Conservation (phyloP, 2,888 invertebrate species). For the Ecliptopera silaceata region DNA sequence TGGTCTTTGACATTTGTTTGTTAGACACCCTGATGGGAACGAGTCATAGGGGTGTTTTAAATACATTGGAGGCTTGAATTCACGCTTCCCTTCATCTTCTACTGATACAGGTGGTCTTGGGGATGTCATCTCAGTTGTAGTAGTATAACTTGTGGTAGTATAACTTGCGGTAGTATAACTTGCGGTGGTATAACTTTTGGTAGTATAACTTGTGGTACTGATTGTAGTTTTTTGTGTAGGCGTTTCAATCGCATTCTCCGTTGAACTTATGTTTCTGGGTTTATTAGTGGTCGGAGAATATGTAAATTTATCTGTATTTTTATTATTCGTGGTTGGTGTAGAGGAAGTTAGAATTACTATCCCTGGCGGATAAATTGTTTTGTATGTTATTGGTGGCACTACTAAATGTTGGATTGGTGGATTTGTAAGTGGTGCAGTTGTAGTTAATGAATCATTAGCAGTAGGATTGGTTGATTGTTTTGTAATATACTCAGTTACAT, state of each 20-base stretch:
- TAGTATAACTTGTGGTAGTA: no score
- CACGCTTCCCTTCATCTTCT: neutral
- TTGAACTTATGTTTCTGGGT: neutral
- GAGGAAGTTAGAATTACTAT: no score
- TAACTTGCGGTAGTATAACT: no score
- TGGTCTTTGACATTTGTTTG: constrained; percentile 22
- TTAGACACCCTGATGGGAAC: constrained; percentile 16
- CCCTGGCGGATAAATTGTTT: neutral
- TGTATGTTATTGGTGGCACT: neutral
- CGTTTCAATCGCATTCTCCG: neutral
- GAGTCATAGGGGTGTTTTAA: no score
- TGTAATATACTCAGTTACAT: neutral
- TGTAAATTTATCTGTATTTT: neutral
- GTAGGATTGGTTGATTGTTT: neutral
- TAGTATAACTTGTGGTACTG: neutral
- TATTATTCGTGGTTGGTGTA: neutral
- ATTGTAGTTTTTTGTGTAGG: neutral
- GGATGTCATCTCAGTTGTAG: neutral
- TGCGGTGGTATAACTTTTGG: no score
- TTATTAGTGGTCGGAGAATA: neutral
- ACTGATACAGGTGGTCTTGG: no score
- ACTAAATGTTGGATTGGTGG: no score
- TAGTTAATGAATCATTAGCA: neutral
- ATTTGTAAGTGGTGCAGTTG: neutral
- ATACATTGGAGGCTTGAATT: no score